A percentile compares a stretch with the other conserved stretches of the same genome.
Conservation (phyloP, 2,888 invertebrate genomes). For the Drosophila nr. fundita region DNA sequence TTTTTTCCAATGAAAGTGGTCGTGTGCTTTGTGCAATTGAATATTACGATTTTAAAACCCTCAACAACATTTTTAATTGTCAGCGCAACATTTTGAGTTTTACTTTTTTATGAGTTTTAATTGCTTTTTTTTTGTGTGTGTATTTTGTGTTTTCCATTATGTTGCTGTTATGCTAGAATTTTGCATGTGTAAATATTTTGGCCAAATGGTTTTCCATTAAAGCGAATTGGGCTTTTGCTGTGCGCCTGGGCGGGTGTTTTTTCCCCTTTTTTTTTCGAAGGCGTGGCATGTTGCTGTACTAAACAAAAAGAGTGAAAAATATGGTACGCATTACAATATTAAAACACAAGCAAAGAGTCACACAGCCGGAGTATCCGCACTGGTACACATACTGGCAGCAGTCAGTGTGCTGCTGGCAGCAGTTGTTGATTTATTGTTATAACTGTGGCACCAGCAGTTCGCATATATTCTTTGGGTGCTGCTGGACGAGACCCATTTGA, state of each 20-base stretch:
- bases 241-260: neutral
- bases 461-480: constrained; percentile 46
- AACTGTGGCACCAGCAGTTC: constrained; percentile 64
- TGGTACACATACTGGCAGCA: constrained; percentile 49
- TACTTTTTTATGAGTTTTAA: constrained; percentile 33
- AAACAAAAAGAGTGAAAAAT: constrained; percentile 34
- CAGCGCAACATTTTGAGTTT: constrained; percentile 30
- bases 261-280: neutral
- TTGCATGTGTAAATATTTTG: constrained; percentile 49
- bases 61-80: constrained; percentile 58
- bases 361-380: constrained; percentile 15
- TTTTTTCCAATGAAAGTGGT: constrained; percentile 57
- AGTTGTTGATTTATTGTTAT: constrained; percentile 79
- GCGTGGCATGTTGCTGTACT: constrained; percentile 6
- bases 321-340: constrained; percentile 75
- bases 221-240: constrained; percentile 27
- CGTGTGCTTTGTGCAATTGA: constrained; percentile 48
- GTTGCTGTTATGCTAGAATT: constrained; percentile 30
- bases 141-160: constrained; percentile 15
- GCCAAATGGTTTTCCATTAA: constrained; percentile 73
- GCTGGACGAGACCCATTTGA: constrained; percentile 56
- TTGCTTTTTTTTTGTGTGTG: constrained; percentile 20
- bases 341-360: constrained; percentile 55
- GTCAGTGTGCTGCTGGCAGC: constrained; percentile 65
- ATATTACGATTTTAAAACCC: constrained; percentile 35